Conservation (phyloP, 2,797 vertebrate genomes). For the Anas bernieri region DNA sequence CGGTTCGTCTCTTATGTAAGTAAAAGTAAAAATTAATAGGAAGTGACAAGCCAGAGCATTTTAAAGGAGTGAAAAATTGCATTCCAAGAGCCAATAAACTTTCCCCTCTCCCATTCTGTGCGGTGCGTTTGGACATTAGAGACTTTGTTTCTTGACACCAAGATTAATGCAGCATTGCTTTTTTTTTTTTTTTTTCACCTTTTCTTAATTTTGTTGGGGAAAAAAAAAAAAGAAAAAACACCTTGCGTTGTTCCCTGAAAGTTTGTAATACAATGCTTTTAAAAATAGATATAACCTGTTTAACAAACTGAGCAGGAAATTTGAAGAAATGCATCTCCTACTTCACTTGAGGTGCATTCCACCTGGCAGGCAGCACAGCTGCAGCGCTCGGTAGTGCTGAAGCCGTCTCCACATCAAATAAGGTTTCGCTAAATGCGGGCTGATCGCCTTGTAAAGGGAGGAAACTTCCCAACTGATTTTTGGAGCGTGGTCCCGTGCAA, state of each 20-base stretch:
- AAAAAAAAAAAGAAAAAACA: not conserved
- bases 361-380: slow-evolving; percentile 71
- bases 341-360: slow-evolving; percentile 73
- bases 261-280: slow-evolving; percentile 51
- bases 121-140: not conserved
- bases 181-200: not conserved
- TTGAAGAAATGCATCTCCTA: slow-evolving; percentile 66
- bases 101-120: not conserved
- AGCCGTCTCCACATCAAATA: slow-evolving; percentile 58
- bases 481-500: not conserved
- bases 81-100: slow-evolving; percentile 27
- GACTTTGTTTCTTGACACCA: slow-evolving; percentile 26
- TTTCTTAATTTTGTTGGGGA: slow-evolving; percentile 13
- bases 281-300: slow-evolving; percentile 77
- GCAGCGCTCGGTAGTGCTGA: slow-evolving; percentile 52
- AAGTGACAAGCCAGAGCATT: slow-evolving; percentile 20
- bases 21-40: slow-evolving; percentile 51
- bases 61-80: slow-evolving; percentile 45
- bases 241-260: slow-evolving; percentile 29
- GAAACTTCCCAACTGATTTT: not conserved
- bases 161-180: slow-evolving; percentile 38
- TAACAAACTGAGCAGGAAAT: slow-evolving; percentile 74
- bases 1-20: not conserved
- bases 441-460: not conserved
- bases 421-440: slow-evolving; percentile 22